Evolutionary conservation across 2,797 vertebrate species (phyloP), one percentile per base, ranked within the genome.

Genomic region (Lagorchestes hirsutus): DNA sequence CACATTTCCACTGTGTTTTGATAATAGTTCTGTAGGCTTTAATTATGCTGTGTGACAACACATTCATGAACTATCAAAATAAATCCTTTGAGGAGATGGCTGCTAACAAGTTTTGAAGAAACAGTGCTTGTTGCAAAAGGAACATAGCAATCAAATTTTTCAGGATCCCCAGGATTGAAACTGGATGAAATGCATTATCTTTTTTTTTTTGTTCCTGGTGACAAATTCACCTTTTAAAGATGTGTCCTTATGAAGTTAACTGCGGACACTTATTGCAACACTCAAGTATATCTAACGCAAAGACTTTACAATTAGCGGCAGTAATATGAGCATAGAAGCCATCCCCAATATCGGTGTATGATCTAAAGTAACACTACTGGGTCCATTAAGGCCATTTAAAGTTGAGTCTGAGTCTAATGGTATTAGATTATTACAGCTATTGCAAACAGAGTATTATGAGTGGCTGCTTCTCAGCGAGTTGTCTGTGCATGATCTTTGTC

Each of bases 341-440:
- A 57, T 97, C 97, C 97, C 97, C 92, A 95, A 91, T 97, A 97
- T 96, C 94, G 92, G 91, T 97, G 96, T 96, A 97, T 22, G 40
- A 95, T 97, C 97, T 98, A 97, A 98, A 98, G 56, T 93, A 87
- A 96, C 95, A 96, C 97, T 96, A 16, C 94, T 97, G 97, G 98
- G 97, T 97, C 98, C 98, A 98, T 98, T 98, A 98, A 97, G 97
- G 92, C 97, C 98, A 97, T 98, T 98, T 98, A 95, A 98, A 97
- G 95, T 98, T 98, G 97, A 95, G 95, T 10, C 90, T 92, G 97
- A 95, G 96, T 96, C 97, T 98, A 97, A 98, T 98, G 97, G 97
- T 96, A 97, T 98, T 98, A 97, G 98, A 98, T 95, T 97, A 90
- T 98, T 96, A 97, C 1, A 96, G 94, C 95, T 55, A 93, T 98